Evolutionary conservation across 2,888 invertebrate genomes (phyloP).

Genomic region (Antitype chi): DNA sequence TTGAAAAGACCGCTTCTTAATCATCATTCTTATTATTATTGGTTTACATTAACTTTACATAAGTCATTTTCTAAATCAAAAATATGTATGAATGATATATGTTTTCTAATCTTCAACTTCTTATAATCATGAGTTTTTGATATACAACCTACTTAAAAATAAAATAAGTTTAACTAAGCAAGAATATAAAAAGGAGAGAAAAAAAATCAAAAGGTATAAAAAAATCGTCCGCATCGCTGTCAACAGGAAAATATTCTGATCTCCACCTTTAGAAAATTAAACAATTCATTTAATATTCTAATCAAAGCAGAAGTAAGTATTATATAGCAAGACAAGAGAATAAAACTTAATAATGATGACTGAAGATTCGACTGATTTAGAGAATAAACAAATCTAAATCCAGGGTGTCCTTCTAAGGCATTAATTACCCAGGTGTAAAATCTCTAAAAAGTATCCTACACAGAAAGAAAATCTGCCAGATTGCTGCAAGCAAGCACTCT

Average conservation of each 20-base stretch:
- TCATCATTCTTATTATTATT: constrained; percentile 13
- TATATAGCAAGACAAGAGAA: neutral
- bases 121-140: neutral
- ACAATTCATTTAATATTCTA: constrained; percentile 3
- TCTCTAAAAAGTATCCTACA: neutral
- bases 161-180: too few relatives aligned
- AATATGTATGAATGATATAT: neutral
- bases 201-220: too few relatives aligned
- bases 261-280: neutral
- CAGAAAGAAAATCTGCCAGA: neutral
- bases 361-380: constrained; percentile 7
- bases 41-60: neutral
- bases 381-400: constrained; percentile 4
- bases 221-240: too few relatives aligned
- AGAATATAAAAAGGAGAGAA: too few relatives aligned
- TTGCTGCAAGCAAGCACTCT: neutral
- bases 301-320: constrained; percentile 7
- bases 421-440: neutral
- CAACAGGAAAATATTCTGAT: too few relatives aligned
- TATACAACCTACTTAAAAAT: too few relatives aligned
- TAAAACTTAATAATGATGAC: constrained; percentile 1
- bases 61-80: neutral
- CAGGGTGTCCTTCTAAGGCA: neutral
- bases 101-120: neutral
- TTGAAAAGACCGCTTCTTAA: too few relatives aligned